A percentile compares a stretch with the other conserved stretches of the same genome.
These are phyloP conservation scores for Nothocercus julius DNA, from an alignment of 2,113 vertebrate species.

Conservation along the genomic window DNA sequence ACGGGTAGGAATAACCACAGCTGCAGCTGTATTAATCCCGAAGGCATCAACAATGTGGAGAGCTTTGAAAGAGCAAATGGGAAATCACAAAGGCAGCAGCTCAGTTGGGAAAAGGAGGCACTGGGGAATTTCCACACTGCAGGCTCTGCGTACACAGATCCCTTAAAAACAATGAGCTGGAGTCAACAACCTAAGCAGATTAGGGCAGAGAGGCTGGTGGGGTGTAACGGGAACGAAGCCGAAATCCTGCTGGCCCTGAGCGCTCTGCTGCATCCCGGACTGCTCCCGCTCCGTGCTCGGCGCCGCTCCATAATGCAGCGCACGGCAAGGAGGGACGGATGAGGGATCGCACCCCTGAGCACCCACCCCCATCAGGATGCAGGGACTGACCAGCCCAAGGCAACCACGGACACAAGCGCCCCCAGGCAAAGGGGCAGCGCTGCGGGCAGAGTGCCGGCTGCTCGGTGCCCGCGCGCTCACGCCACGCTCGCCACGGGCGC, in stretches of 20 bases:
- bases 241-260: not conserved
- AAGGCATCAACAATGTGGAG: fast-evolving
- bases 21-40: not conserved
- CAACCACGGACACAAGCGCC: too few relatives aligned
- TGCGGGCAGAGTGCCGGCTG: too few relatives aligned
- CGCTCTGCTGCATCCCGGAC: fast-evolving
- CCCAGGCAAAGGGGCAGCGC: too few relatives aligned
- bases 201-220: not conserved
- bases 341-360: too few relatives aligned
- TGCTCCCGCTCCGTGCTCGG: not conserved
- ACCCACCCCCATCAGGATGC: too few relatives aligned
- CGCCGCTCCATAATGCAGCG: too few relatives aligned
- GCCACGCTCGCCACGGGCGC: too few relatives aligned
- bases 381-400: too few relatives aligned
- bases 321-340: too few relatives aligned
- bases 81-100: not conserved
- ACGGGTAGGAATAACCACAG: not conserved
- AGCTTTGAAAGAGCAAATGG: not conserved
- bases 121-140: not conserved
- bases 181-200: not conserved
- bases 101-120: fast-evolving
- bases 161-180: not conserved
- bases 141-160: not conserved
- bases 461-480: too few relatives aligned
- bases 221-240: not conserved